Percentiles rank a stretch among this genome's conserved stretches.
Evolutionary conservation across 2,888 invertebrate genomes (phyloP).

Genomic region (Cabera pusaria): DNA sequence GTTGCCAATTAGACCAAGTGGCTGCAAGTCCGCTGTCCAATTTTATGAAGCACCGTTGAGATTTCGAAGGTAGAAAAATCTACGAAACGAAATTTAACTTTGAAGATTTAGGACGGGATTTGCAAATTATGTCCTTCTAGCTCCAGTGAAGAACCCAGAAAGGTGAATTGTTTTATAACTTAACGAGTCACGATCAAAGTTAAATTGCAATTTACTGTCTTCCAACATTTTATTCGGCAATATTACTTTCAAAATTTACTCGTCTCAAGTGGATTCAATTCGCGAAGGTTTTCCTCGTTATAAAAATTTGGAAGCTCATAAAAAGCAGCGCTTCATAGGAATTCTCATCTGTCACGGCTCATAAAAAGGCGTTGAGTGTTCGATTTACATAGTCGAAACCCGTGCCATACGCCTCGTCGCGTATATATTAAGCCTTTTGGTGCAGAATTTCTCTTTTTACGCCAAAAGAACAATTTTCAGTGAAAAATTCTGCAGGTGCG

Average conservation of each 20-base stretch:
- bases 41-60: constrained; percentile 39
- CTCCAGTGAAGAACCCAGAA: constrained; percentile 19
- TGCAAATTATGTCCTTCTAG: constrained; percentile 24
- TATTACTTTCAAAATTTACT: constrained; percentile 25
- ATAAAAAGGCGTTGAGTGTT: constrained; percentile 47
- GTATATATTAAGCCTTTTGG: constrained; percentile 11
- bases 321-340: constrained; percentile 40
- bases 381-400: constrained; percentile 52
- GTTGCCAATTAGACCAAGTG: constrained; percentile 51
- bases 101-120: constrained; percentile 28
- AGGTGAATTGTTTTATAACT: constrained; percentile 25
- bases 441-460: constrained; percentile 20
- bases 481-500: too few species aligned
- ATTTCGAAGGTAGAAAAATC: constrained; percentile 33
- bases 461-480: constrained; percentile 29
- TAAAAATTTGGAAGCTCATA: constrained; percentile 24
- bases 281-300: constrained; percentile 7
- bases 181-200: constrained; percentile 25
- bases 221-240: constrained; percentile 15
- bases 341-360: constrained; percentile 53
- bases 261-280: constrained; percentile 21
- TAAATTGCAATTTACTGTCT: constrained; percentile 25
- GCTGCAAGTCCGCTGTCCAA: constrained; percentile 38
- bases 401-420: constrained; percentile 35
- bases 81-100: constrained; percentile 31